Conservation (phyloP, 2,113 vertebrate genomes). For the Vireo altiloquus region DNA sequence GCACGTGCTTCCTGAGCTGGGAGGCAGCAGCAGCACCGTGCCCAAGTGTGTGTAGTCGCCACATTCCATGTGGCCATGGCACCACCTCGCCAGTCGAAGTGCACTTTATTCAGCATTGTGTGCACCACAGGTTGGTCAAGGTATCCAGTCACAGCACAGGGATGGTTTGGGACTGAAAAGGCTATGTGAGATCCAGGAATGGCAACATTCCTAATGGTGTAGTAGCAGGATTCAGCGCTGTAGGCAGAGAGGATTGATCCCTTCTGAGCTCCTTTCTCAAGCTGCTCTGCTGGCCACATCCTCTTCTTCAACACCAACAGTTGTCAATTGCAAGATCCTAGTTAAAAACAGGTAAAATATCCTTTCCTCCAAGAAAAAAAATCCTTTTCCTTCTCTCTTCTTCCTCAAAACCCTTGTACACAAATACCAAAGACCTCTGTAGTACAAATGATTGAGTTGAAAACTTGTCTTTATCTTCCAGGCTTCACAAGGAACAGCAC, state of each 20-base stretch:
- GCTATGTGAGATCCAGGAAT: neutral
- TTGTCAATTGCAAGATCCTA: neutral
- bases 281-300: neutral
- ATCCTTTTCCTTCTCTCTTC: neutral
- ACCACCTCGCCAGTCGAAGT: accelerated
- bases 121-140: accelerated
- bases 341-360: neutral
- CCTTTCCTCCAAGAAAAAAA: neutral
- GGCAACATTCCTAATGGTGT: accelerated
- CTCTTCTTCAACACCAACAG: neutral
- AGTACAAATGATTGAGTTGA: neutral
- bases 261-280: neutral
- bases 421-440: neutral
- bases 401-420: neutral
- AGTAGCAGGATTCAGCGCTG: accelerated
- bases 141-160: neutral
- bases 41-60: accelerated
- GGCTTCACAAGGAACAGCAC: neutral
- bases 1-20: neutral
- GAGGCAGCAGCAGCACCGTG: neutral
- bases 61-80: neutral
- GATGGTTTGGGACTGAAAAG: neutral
- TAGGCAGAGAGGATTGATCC: neutral
- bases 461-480: neutral
- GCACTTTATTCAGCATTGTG: neutral